phyloP scores from a whole-genome alignment of 1,140 invertebrate species.

The Tetraneura akinire region DNA sequence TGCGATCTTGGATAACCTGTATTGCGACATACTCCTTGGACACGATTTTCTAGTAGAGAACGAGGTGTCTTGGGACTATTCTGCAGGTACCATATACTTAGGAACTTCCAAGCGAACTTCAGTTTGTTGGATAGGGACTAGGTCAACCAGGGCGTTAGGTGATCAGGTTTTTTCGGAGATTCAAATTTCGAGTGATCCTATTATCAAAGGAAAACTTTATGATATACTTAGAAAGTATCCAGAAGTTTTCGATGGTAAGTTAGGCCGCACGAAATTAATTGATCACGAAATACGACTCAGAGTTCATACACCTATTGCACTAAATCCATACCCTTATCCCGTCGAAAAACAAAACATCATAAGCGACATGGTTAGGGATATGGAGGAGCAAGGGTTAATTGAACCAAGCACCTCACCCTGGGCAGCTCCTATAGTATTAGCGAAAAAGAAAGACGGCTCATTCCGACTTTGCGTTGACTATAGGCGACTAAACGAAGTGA shows the following conservation, averaged over 20 bases:
- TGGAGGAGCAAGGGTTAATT: neutral
- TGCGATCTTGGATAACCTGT: neutral
- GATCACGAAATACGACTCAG: neutral
- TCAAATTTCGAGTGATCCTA: neutral
- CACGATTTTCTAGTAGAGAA: slow-evolving; percentile 11
- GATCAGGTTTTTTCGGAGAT: neutral
- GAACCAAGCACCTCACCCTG: slow-evolving; percentile 37
- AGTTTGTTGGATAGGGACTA: neutral
- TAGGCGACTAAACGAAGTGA: slow-evolving; percentile 50
- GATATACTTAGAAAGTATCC: neutral
- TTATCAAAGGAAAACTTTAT: neutral
- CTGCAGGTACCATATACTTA: neutral
- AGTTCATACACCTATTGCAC: neutral
- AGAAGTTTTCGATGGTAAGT: neutral
- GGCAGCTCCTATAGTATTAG: slow-evolving; percentile 56
- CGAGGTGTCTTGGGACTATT: neutral
- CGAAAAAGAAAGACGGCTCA: slow-evolving; percentile 60
- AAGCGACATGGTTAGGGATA: neutral
- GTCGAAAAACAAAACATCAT: neutral
- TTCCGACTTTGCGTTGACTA: slow-evolving; percentile 60
- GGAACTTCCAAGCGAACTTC: neutral
- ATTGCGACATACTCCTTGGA: neutral
- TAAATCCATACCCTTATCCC: slow-evolving; percentile 13
- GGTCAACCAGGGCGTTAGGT: neutral
- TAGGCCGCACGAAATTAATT: neutral